Percentiles rank a stretch among this genome's conserved stretches.
Evolutionary conservation across 2,888 invertebrate genomes (phyloP).

Genomic region (Diadromus collaris): DNA sequence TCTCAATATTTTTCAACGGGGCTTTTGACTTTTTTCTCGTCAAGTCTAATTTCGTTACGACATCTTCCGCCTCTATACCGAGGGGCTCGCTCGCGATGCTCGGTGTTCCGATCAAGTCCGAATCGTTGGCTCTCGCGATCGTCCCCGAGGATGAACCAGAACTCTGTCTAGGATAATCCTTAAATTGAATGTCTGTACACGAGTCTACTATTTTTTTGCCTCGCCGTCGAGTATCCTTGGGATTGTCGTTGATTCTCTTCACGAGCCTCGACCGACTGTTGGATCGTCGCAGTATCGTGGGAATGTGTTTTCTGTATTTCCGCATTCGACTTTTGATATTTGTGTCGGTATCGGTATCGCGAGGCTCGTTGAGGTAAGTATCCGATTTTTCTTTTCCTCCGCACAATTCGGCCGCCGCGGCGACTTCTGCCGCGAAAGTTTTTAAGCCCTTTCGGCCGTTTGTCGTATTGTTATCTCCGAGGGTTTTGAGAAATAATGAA

Average conservation of each 20-base stretch:
- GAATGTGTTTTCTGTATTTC: constrained; percentile 52
- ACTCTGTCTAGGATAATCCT: background rate
- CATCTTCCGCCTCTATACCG: background rate
- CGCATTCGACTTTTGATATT: constrained; percentile 18
- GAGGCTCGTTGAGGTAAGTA: background rate
- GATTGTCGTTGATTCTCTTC: constrained; percentile 8
- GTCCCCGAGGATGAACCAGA: background rate
- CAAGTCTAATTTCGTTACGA: no score
- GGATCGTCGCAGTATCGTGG: constrained; percentile 52
- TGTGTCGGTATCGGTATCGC: constrained; percentile 1
- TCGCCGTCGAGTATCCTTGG: background rate
- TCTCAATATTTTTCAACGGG: background rate
- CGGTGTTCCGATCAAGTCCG: background rate
- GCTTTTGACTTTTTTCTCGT: background rate
- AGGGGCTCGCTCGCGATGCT: background rate
- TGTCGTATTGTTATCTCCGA: constrained; percentile 4
- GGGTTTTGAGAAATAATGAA: constrained; percentile 36
- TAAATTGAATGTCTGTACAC: background rate
- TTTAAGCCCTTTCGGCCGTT: background rate
- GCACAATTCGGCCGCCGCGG: background rate
- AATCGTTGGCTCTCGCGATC: background rate
- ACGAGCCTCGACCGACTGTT: constrained; percentile 19
- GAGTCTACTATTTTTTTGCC: background rate
- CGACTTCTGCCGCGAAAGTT: constrained; percentile 22
- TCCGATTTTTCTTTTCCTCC: background rate